Conservation (phyloP, 64 coral and sea anemone species). For the Catalaphyllia jardinei region DNA sequence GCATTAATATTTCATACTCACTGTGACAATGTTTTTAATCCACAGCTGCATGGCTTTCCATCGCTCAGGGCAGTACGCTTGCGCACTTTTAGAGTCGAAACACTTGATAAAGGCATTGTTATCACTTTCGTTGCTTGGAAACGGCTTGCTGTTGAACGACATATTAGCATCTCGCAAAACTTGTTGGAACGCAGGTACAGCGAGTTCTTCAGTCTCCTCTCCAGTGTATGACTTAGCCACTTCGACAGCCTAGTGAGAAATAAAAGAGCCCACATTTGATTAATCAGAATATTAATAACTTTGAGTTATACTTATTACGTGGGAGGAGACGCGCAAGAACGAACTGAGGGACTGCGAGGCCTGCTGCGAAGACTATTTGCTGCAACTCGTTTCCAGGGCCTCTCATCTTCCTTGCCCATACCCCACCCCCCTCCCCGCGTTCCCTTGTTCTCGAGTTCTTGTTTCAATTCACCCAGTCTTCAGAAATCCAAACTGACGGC, state of each 20-base stretch:
- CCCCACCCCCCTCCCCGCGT: too few species aligned
- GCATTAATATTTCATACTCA: neutral
- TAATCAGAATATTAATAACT: too few species aligned
- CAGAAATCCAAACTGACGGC: too few species aligned
- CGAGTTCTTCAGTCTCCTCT: neutral
- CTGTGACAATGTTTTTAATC: conserved; percentile 3
- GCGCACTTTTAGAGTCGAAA: conserved; percentile 20
- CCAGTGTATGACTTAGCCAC: conserved; percentile 33
- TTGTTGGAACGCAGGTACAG: neutral
- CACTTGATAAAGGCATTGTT: conserved; percentile 37
- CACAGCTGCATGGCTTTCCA: conserved; percentile 43
- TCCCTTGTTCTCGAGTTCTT: too few species aligned
- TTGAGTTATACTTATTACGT: too few species aligned
- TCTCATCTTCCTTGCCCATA: too few species aligned
- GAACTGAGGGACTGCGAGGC: too few species aligned
- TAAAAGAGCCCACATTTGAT: too few species aligned
- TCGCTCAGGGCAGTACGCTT: conserved; percentile 34
- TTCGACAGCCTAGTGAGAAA: conserved; percentile 5
- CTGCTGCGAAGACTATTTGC: too few species aligned
- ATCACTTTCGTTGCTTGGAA: conserved; percentile 47
- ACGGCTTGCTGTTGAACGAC: conserved; percentile 45
- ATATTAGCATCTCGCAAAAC: neutral
- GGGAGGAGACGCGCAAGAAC: too few species aligned
- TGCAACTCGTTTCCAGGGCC: too few species aligned
- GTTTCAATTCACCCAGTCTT: too few species aligned